phyloP scores from a whole-genome alignment of 2,888 invertebrate genomes.

The Nymphalis polychloros region DNA sequence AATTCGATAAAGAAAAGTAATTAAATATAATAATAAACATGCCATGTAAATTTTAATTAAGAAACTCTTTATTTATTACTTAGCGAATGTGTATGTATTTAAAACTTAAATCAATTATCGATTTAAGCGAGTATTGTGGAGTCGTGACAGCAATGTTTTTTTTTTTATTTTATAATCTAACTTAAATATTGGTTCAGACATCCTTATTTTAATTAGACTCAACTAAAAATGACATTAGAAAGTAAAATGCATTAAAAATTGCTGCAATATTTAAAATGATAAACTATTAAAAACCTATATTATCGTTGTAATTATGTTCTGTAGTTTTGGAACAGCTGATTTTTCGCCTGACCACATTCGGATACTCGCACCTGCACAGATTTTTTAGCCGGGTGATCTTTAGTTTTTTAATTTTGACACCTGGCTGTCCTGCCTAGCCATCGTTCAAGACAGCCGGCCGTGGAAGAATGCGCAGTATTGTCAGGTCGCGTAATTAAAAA shows the following conservation, averaged over 20 bases:
- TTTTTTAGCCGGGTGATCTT: constrained; percentile 72
- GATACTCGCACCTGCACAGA: constrained; percentile 71
- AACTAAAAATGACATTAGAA: too few species aligned
- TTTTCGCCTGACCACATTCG: constrained; percentile 66
- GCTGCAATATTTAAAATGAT: background rate
- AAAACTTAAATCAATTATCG: too few species aligned
- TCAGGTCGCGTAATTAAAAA: constrained; percentile 53
- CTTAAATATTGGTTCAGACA: too few species aligned
- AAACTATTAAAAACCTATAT: constrained; percentile 21
- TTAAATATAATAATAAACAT: background rate
- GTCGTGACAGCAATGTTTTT: too few species aligned
- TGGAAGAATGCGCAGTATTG: constrained; percentile 48
- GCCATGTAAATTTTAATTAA: too few species aligned
- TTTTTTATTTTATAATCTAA: too few species aligned
- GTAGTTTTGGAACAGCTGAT: constrained; percentile 67
- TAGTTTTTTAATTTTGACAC: constrained; percentile 66
- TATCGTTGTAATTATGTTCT: constrained; percentile 51
- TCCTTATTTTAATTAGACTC: too few species aligned
- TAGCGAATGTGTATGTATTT: too few species aligned
- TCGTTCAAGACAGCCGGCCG: constrained; percentile 51
- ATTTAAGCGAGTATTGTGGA: too few species aligned
- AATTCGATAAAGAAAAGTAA: constrained; percentile 6
- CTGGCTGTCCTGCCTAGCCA: constrained; percentile 67
- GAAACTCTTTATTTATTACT: too few species aligned
- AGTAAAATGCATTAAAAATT: background rate